Percentiles rank a stretch among this genome's conserved stretches.
phyloP scores from a whole-genome alignment of 92 coral and sea anemone species.

The Porites rus region DNA sequence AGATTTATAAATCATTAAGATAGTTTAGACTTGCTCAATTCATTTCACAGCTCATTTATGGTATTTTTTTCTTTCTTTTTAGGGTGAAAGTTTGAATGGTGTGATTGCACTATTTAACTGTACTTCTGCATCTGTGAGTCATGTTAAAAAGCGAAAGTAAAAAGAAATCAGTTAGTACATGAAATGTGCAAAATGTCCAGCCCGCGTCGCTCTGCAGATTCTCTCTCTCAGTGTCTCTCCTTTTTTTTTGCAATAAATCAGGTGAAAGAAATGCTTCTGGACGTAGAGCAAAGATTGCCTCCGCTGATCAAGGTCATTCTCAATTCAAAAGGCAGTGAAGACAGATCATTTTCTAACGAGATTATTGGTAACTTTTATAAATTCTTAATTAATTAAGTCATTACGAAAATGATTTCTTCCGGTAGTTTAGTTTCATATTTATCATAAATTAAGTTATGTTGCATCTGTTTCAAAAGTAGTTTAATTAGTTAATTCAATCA shows the following conservation, averaged over 20 bases:
- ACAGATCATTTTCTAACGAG: neutral
- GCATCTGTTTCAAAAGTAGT: no score
- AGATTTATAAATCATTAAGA: no score
- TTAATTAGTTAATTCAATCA: no score
- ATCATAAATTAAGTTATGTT: no score
- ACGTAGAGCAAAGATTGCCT: neutral
- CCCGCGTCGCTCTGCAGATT: neutral
- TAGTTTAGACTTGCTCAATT: no score
- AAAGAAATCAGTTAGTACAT: no score
- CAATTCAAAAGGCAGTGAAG: neutral
- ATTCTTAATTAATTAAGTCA: neutral
- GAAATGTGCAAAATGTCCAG: neutral
- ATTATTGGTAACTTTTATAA: slow-evolving; percentile 2
- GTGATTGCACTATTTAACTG: neutral
- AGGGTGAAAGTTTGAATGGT: neutral
- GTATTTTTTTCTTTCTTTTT: neutral
- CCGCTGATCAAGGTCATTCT: neutral
- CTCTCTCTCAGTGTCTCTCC: neutral
- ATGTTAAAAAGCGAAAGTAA: no score
- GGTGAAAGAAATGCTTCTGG: neutral
- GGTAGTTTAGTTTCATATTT: neutral
- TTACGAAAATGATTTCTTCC: no score
- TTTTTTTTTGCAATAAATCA: neutral
- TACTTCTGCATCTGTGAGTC: neutral
- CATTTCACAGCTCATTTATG: no score